Conservation (phyloP, 2,113 vertebrate genomes). For the Brachypodius melanocephalos region DNA sequence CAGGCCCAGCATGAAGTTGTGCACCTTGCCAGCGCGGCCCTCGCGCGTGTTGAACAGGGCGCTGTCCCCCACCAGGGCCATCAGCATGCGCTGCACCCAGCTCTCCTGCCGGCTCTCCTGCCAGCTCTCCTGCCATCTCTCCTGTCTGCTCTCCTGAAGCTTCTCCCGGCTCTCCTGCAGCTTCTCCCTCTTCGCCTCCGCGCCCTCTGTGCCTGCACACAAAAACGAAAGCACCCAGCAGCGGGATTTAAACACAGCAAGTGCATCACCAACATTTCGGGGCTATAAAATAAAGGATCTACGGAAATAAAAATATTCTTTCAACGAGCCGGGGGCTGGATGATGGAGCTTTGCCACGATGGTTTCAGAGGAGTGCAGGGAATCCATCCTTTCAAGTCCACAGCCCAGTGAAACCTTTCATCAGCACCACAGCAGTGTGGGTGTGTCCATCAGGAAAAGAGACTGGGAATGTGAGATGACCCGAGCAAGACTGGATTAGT, state of each 20-base stretch:
- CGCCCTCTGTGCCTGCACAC: conserved; percentile 77
- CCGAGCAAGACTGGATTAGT: not conserved
- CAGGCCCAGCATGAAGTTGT: conserved; percentile 98
- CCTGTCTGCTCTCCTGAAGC: conserved; percentile 72
- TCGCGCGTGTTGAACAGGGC: conserved; percentile 92
- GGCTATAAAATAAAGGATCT: not conserved
- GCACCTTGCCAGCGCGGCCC: conserved; percentile 94
- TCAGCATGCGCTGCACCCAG: conserved; percentile 93
- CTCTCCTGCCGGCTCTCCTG: conserved; percentile 81
- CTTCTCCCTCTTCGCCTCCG: conserved; percentile 74
- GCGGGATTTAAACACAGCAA: not conserved
- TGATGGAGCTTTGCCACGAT: not conserved
- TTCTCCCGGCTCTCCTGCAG: conserved; percentile 61
- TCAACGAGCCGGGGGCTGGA: rapidly evolving
- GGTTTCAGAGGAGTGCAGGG: not conserved
- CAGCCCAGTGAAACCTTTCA: not conserved
- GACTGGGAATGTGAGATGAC: not conserved
- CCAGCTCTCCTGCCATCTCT: conserved; percentile 82
- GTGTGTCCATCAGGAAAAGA: not conserved
- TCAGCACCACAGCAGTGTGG: not conserved
- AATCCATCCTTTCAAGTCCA: not conserved
- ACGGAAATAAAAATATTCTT: not conserved
- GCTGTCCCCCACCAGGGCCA: conserved; percentile 87
- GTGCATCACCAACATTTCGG: not conserved
- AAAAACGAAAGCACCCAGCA: not conserved